These are phyloP conservation scores for Leucoraja erinaceus DNA, from an alignment of 2,113 vertebrate species.

Conservation along the genomic window DNA sequence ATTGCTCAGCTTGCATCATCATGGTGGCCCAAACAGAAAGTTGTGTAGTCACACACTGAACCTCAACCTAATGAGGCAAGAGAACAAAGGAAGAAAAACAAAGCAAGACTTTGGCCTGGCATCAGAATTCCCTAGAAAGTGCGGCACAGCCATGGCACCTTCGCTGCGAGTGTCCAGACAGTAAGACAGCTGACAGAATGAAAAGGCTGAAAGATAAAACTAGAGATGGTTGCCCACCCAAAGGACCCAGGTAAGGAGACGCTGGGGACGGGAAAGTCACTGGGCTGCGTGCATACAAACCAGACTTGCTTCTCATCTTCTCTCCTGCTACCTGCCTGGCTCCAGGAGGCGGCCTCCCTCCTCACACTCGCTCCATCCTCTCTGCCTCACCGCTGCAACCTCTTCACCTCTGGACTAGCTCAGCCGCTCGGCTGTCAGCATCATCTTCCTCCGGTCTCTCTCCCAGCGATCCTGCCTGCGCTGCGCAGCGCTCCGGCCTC, in stretches of 20 bases:
- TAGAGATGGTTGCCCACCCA: constrained; percentile 23
- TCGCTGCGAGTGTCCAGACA: not conserved
- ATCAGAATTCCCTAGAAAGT: not conserved
- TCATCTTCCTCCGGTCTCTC: not conserved
- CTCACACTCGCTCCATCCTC: not conserved
- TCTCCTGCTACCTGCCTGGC: not conserved
- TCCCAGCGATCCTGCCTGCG: not conserved
- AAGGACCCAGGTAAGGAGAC: not conserved
- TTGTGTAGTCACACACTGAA: not conserved
- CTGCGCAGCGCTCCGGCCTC: too few relatives aligned
- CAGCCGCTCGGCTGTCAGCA: not conserved
- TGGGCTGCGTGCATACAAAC: constrained; percentile 3
- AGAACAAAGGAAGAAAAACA: not conserved
- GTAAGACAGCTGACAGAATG: not conserved
- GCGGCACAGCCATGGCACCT: not conserved
- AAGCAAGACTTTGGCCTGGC: not conserved
- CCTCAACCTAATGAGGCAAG: not conserved
- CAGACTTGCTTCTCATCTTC: not conserved
- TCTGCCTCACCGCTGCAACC: not conserved
- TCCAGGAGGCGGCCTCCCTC: not conserved
- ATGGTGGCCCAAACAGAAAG: not conserved
- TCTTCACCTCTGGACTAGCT: too few relatives aligned
- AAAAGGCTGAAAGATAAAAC: constrained; percentile 30
- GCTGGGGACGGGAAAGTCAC: not conserved
- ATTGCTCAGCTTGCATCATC: not conserved